Evolutionary conservation across 2,888 invertebrate genomes (phyloP).

Genomic region (Hydraecia micacea): DNA sequence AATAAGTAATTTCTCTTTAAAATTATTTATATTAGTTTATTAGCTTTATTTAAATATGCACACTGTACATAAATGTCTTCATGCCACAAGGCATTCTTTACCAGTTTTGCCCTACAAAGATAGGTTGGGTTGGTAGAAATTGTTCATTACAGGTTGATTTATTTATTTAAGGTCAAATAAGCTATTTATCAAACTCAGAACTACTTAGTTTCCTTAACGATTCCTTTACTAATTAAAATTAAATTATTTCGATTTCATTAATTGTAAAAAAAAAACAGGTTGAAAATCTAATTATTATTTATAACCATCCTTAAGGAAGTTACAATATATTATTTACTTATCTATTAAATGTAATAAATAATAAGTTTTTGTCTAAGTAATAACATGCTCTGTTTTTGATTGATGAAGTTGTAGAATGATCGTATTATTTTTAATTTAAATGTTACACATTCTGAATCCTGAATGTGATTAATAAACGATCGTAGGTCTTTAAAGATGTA

Average conservation of each 20-base stretch:
- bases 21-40: not conserved
- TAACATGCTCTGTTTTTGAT: conserved; percentile 9
- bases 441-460: conserved; percentile 32
- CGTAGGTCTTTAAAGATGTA: not conserved
- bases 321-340: not conserved
- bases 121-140: too few relatives aligned
- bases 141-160: not conserved
- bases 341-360: conserved; percentile 26
- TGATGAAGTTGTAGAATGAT: conserved; percentile 1
- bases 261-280: not conserved
- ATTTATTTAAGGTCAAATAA: conserved; percentile 17
- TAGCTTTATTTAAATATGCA: not conserved
- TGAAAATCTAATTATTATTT: conserved; percentile 1
- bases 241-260: conserved; percentile 6
- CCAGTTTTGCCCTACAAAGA: not conserved
- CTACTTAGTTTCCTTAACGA: conserved; percentile 26
- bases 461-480: conserved; percentile 22
- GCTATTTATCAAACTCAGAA: conserved; percentile 14
- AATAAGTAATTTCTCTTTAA: not conserved
- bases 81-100: not conserved
- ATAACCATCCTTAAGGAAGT: conserved; percentile 30
- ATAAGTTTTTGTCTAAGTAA: not conserved
- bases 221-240: conserved; percentile 12
- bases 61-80: too few relatives aligned
- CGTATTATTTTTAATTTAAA: not conserved